Percentiles rank a stretch among this genome's conserved stretches.
These are phyloP conservation scores for Acrocephalus kingi DNA, from an alignment of 2,113 vertebrate genomes.

Conservation along the genomic window DNA sequence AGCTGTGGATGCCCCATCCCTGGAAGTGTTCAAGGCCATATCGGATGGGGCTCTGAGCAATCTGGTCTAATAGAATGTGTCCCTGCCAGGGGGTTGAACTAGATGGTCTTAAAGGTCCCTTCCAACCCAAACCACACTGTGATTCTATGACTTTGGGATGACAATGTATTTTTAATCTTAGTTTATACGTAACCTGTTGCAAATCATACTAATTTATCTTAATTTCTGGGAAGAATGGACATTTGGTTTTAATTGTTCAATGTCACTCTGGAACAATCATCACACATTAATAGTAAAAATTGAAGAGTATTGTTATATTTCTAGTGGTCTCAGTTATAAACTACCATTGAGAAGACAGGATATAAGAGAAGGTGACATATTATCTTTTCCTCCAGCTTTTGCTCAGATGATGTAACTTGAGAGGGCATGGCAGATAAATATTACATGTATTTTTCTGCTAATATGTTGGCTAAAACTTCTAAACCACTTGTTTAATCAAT, in stretches of 20 bases:
- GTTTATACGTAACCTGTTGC: background rate
- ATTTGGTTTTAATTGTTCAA: background rate
- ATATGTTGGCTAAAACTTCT: background rate
- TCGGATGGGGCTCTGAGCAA: background rate
- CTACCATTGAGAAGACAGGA: background rate
- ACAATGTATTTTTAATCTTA: background rate
- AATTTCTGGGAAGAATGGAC: background rate
- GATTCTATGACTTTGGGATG: background rate
- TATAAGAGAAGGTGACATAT: background rate
- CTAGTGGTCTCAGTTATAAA: background rate
- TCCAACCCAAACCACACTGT: background rate
- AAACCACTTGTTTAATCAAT: slow-evolving; percentile 15
- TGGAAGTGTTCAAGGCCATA: background rate
- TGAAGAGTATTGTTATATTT: background rate
- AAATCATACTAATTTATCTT: background rate
- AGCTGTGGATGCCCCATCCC: background rate
- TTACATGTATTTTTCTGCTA: background rate
- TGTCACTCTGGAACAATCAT: background rate
- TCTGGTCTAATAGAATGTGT: background rate
- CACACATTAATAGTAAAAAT: background rate
- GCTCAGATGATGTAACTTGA: background rate
- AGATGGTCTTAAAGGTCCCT: background rate
- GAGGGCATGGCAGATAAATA: background rate
- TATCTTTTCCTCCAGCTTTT: background rate
- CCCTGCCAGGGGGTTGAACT: background rate